These are phyloP conservation scores for Nymphalis urticae DNA, from an alignment of 2,888 invertebrate species.

Conservation along the genomic window DNA sequence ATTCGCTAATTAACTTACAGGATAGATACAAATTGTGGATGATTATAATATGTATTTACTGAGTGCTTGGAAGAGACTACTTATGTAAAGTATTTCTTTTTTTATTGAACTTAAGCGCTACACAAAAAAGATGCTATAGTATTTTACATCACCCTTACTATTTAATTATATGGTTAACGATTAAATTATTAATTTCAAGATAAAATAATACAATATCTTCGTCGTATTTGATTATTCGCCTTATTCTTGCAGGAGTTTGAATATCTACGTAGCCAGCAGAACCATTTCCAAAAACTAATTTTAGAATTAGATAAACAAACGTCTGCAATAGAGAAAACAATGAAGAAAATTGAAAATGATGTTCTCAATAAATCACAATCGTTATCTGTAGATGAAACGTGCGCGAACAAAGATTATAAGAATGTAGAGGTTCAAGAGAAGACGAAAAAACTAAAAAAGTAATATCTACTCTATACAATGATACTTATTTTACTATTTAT, in stretches of 20 bases:
- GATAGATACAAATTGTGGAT: too few species aligned
- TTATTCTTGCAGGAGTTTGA: conserved; percentile 57
- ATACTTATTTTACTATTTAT: too few species aligned
- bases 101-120: too few species aligned
- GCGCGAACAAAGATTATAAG: conserved; percentile 41
- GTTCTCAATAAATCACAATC: conserved; percentile 59
- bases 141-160: too few species aligned
- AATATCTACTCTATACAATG: neutral
- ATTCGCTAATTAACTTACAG: too few species aligned
- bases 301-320: conserved; percentile 53
- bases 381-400: conserved; percentile 58
- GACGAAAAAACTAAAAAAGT: conserved; percentile 53
- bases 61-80: too few species aligned
- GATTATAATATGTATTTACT: too few species aligned
- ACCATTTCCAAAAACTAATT: conserved; percentile 59
- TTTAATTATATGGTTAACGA: too few species aligned
- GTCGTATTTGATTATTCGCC: neutral
- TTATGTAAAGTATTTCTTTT: too few species aligned
- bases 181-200: too few species aligned
- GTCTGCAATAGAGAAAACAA: conserved; percentile 52
- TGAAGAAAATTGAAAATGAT: conserved; percentile 57
- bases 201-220: too few species aligned
- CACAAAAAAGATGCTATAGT: too few species aligned
- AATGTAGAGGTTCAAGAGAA: conserved; percentile 42
- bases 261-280: conserved; percentile 63